Evolutionary conservation across 2,888 invertebrate genomes (phyloP).

Genomic region (Chesias legatella): DNA sequence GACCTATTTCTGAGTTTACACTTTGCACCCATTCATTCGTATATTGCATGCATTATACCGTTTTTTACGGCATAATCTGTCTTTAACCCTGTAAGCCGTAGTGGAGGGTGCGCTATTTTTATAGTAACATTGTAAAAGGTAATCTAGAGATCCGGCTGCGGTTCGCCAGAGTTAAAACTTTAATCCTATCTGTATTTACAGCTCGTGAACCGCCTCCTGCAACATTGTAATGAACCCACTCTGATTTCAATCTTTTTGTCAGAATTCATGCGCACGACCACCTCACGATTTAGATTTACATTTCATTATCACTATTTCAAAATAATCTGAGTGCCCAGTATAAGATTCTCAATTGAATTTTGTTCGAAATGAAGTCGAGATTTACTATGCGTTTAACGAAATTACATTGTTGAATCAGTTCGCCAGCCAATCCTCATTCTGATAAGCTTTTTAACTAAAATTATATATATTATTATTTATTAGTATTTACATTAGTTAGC

Average conservation of each 20-base stretch:
- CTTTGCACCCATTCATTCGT: constrained; percentile 38
- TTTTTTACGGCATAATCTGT: too few species aligned
- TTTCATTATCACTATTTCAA: constrained; percentile 4
- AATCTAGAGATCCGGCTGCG: constrained; percentile 25
- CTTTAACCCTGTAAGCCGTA: too few species aligned
- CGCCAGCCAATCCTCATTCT: too few species aligned
- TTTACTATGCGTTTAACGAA: too few species aligned
- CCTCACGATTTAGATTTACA: background rate
- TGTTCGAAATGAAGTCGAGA: too few species aligned
- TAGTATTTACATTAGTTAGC: too few species aligned
- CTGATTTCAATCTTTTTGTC: constrained; percentile 42
- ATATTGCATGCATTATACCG: constrained; percentile 25
- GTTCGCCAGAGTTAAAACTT: constrained; percentile 36
- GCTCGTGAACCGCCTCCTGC: constrained; percentile 29
- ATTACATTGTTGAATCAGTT: too few species aligned
- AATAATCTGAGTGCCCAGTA: constrained; percentile 4
- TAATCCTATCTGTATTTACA: constrained; percentile 42
- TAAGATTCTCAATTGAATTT: too few species aligned
- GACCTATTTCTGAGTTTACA: constrained; percentile 54
- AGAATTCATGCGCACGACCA: constrained; percentile 5
- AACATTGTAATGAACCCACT: constrained; percentile 45
- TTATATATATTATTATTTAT: too few species aligned
- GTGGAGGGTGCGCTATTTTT: constrained; percentile 16
- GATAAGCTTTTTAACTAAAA: too few species aligned
- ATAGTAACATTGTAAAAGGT: constrained; percentile 28